Base-by-base conservation (phyloP, 2,113 vertebrate species). In the Smithornis capensis region DNA sequence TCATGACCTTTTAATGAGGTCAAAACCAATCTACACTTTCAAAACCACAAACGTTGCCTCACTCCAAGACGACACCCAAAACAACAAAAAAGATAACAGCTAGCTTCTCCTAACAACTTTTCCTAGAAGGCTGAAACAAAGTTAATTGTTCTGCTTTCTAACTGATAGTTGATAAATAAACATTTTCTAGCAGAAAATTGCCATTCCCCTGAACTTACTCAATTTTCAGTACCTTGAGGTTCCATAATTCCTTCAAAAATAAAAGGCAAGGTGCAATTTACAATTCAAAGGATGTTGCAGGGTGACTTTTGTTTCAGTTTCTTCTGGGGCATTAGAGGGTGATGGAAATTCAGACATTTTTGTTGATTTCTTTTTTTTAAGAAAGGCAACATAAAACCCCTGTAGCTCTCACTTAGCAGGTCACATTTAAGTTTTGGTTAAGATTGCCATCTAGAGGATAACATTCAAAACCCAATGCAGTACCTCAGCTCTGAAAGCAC, bases 401-500 rank as follows among this genome's bases (percentile, higher is more conserved):
- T 22, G 4, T 6, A 86, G 28, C 9, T 14, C 25, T 84, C n/a
- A 57, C 27, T 76, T 44, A 21, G 29, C 33, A 81, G 10, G 24
- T 29, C 7, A 6, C 19, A 44, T 2, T 23, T n/a, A 59, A 63
- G 68, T 76, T 63, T 79, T 75, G 71, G 13, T 63, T 68, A 95
- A 91, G 56, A 64, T 14, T 96, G 92, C 97, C 96, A 97, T 69
- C 98, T 97, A 96, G 77, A 94, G 95, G 95, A 42, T 85, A 47
- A 85, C 14, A 81, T 52, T 75, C 31, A 92, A 62, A 95, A 71
- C 24, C 3, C 47, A 70, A 16, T 18, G 17, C n/a, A 93, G 73
- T 98, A 99, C 98, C 98, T 99, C 99, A 35, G 97, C 93, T 92
- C 97, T 98, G 90, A 97, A 95, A 86, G 98, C 98, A 88, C 99